Percentiles rank a stretch among this genome's conserved stretches.
Conservation (phyloP, 1,140 invertebrate species). For the Cyphomyrmex costatus region DNA sequence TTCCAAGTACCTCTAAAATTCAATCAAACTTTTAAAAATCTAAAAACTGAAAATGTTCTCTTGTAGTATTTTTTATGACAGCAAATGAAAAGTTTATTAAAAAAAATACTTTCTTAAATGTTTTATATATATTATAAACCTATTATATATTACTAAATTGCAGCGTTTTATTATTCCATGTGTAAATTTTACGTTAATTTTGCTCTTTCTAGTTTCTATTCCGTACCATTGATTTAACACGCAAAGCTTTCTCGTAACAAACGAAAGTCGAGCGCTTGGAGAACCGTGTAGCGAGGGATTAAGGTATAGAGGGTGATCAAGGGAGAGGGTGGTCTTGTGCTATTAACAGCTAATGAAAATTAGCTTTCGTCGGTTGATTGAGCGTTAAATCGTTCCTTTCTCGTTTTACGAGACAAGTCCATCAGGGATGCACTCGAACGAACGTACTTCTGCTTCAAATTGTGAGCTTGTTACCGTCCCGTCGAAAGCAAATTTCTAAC, state of each 20-base stretch:
- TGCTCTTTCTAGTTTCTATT: constrained; percentile 2
- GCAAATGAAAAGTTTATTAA: background rate
- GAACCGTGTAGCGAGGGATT: constrained; percentile 68
- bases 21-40: background rate
- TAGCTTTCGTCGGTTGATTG: constrained; percentile 87
- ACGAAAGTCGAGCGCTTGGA: constrained; percentile 46
- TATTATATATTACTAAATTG: background rate
- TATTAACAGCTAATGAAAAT: constrained; percentile 87
- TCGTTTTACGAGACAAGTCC: constrained; percentile 82
- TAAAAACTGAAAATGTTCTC: background rate
- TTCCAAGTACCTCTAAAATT: background rate
- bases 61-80: background rate
- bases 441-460: constrained; percentile 76
- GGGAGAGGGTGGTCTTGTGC: constrained; percentile 76
- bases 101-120: background rate
- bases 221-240: constrained; percentile 8
- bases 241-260: constrained; percentile 38
- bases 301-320: constrained; percentile 73
- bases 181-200: constrained; percentile 27
- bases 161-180: background rate
- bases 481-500: constrained; percentile 56
- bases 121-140: background rate
- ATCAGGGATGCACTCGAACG: constrained; percentile 81
- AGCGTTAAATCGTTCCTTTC: constrained; percentile 87
- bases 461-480: constrained; percentile 10